Evolutionary conservation across 2,797 vertebrate genomes (phyloP), one percentile per base, ranked within the genome.

Genomic region (Semaprochilodus insignis): DNA sequence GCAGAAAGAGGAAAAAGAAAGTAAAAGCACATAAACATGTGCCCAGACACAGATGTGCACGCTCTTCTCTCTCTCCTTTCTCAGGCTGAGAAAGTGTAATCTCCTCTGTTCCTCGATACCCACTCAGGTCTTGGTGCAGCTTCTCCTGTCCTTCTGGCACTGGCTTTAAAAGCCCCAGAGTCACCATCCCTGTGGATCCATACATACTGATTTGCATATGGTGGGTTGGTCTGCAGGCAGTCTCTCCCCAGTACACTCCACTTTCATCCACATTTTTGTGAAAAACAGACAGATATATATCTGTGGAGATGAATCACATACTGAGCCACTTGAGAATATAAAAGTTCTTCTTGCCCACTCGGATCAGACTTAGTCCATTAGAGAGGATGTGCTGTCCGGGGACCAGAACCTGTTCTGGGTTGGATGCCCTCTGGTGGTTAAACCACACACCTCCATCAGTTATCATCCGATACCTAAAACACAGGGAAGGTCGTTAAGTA

Each of bases 291-390:
- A 69, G 1, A 71, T 51, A 5, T 23, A n/a, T 8, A 23, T 65
- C 66, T 55, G 4, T 44, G 2, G 0, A 11, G 25, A 5, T 62
- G 2, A 62, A 80, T 97, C 92, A 97, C 59, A 98, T 90, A 72
- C 94, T 91, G 83, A 99, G 93, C 97, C 98, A 99, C 90, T 97
- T 98, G 89, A 99, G 94, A 87, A 99, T 93, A 88, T 97, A 95
- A 83, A 96, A 96, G 90, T 99, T 99, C 89, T 87, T 98, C 92
- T 99, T 99, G 85, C 98, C 98, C 83, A 99, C 94, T 88, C 93
- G 93, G 83, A 99, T 93, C 76, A 99, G 88, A 0, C 95, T 96
- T 23, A 99, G 96, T 88, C 98, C 97, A 19, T 99, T 99, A 67
- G 94, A 94, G 51, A 99, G 95, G 88, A 99, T 96, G 78, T 98